Evolutionary conservation across 2,888 invertebrate genomes (phyloP).

Genomic region (Andrena minutula): DNA sequence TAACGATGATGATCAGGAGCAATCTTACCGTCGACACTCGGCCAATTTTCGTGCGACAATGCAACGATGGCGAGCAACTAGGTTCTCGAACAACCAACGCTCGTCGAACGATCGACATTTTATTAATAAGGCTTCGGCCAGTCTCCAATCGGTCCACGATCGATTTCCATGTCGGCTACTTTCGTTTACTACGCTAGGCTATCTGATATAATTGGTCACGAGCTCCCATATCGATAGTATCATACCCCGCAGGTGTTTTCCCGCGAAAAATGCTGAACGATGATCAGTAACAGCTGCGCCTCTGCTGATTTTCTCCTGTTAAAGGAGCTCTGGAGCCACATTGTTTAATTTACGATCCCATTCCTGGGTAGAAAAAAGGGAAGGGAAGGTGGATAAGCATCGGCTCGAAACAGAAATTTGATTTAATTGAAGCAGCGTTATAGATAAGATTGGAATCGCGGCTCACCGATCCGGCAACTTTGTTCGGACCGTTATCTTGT

Average conservation of each 20-base stretch:
- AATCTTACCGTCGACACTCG: constrained; percentile 44
- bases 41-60: constrained; percentile 39
- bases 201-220: constrained; percentile 52
- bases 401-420: not conserved
- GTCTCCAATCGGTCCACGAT: constrained; percentile 9
- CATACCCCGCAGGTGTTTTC: constrained; percentile 5
- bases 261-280: not conserved
- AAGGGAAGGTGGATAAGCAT: not conserved
- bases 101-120: constrained; percentile 9
- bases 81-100: constrained; percentile 18
- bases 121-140: constrained; percentile 9
- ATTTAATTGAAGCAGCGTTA: constrained; percentile 14
- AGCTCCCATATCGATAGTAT: constrained; percentile 38
- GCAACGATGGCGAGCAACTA: constrained; percentile 20
- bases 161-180: constrained; percentile 46
- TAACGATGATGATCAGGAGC: constrained; percentile 68
- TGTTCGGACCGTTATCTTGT: not conserved
- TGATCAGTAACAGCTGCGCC: constrained; percentile 1
- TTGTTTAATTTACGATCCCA: constrained; percentile 4
- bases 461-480: not conserved
- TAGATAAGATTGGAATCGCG: constrained; percentile 10
- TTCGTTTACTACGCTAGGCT: constrained; percentile 14
- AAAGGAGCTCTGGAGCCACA: constrained; percentile 4
- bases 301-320: constrained; percentile 20
- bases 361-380: not conserved